These are phyloP conservation scores for Barbus barbus DNA, from an alignment of 2,113 vertebrate genomes.

Conservation along the genomic window DNA sequence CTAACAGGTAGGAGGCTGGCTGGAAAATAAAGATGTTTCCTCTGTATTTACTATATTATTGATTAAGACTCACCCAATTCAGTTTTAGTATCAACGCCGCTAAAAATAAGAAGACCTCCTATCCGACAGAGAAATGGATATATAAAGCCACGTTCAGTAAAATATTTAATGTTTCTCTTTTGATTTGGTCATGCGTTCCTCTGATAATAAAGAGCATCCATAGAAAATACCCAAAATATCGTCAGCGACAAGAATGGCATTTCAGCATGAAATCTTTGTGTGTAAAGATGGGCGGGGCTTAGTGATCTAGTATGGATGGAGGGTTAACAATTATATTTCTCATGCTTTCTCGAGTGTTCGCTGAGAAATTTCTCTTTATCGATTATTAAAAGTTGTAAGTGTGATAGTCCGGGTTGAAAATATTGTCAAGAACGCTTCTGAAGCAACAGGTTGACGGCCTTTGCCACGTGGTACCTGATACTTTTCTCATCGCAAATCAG, in stretches of 20 bases:
- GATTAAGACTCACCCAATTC: slow-evolving; percentile 11
- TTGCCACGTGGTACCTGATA: not conserved
- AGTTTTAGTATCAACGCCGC: not conserved
- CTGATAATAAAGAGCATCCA: slow-evolving; percentile 18
- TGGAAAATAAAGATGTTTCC: not conserved
- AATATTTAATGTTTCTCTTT: not conserved
- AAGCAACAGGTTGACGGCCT: not conserved
- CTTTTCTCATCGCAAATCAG: not conserved
- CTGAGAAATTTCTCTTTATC: not conserved
- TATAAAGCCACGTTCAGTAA: not conserved
- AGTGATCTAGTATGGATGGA: not conserved
- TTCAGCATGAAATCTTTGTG: not conserved
- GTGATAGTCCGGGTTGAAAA: not conserved
- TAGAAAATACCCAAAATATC: not conserved
- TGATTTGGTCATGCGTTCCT: slow-evolving; percentile 30
- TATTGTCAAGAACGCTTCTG: not conserved
- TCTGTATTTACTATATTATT: not conserved
- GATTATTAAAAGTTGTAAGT: not conserved
- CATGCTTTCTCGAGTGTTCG: not conserved
- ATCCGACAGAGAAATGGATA: not conserved
- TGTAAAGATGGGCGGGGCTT: not conserved
- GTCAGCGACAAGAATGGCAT: not conserved
- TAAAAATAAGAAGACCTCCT: not conserved
- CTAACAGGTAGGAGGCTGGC: too few relatives aligned
- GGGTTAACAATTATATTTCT: not conserved